Percentiles rank a stretch among this genome's conserved stretches.
Conservation (phyloP, 53 echinoderm and acorn worm genomes). For the Stichopus horrens region DNA sequence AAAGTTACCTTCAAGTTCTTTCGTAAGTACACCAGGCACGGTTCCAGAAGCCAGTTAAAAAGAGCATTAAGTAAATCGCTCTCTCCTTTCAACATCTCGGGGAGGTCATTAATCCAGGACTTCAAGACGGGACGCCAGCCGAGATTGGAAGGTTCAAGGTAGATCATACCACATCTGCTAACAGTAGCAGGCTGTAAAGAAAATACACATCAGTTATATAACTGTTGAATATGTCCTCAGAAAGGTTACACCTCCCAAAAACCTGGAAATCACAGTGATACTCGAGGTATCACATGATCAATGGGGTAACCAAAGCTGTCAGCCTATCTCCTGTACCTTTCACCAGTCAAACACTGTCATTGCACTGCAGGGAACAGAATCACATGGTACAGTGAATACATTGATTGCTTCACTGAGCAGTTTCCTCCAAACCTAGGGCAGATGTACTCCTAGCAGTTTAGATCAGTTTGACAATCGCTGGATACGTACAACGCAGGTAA, state of each 20-base stretch:
- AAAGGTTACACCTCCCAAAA: too few species aligned
- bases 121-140: conserved; percentile 91
- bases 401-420: too few species aligned
- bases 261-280: background rate
- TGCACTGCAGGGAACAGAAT: too few species aligned
- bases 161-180: conserved; percentile 99
- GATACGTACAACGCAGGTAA: too few species aligned
- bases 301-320: too few species aligned
- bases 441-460: too few species aligned
- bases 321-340: too few species aligned
- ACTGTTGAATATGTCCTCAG: background rate
- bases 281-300: background rate
- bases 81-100: conserved; percentile 79
- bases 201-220: too few species aligned
- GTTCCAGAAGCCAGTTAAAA: conserved; percentile 91
- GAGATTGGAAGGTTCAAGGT: conserved; percentile 88
- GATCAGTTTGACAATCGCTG: too few species aligned
- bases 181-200: conserved; percentile 90
- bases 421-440: too few species aligned
- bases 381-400: too few species aligned
- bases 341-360: too few species aligned
- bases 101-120: conserved; percentile 85
- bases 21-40: conserved; percentile 76
- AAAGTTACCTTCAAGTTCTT: conserved; percentile 80
- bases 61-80: conserved; percentile 73